Evolutionary conservation across 2,797 vertebrate species (phyloP).

Genomic region (Capromys pilorides): DNA sequence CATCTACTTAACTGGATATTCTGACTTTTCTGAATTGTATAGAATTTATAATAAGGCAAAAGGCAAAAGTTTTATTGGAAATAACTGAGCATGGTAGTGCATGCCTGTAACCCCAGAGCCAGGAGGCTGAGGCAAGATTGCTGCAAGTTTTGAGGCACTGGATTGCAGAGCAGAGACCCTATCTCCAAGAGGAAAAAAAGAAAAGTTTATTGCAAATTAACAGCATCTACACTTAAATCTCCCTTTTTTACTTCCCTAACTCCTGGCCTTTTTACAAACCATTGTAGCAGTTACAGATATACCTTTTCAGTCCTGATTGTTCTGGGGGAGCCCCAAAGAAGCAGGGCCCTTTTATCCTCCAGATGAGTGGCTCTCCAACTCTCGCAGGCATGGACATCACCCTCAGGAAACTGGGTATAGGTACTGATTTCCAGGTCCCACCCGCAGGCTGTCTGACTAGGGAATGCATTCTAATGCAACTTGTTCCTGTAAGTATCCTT

Average conservation of each 20-base stretch:
- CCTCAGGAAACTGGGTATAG: neutral
- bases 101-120: too few species aligned
- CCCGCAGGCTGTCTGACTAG: neutral
- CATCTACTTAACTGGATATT: constrained; percentile 30
- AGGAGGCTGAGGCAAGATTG: neutral
- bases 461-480: neutral
- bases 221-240: neutral
- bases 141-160: neutral
- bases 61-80: neutral
- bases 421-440: neutral
- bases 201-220: neutral
- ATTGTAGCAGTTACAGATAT: neutral
- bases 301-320: neutral
- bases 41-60: constrained; percentile 40
- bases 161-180: too few species aligned
- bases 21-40: constrained; percentile 24
- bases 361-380: neutral
- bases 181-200: too few species aligned
- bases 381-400: neutral
- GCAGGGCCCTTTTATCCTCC: neutral
- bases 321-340: neutral
- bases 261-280: neutral
- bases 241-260: neutral
- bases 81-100: neutral
- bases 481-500: neutral